These are phyloP conservation scores for Pionites leucogaster DNA, from an alignment of 2,113 vertebrate species.

Conservation along the genomic window DNA sequence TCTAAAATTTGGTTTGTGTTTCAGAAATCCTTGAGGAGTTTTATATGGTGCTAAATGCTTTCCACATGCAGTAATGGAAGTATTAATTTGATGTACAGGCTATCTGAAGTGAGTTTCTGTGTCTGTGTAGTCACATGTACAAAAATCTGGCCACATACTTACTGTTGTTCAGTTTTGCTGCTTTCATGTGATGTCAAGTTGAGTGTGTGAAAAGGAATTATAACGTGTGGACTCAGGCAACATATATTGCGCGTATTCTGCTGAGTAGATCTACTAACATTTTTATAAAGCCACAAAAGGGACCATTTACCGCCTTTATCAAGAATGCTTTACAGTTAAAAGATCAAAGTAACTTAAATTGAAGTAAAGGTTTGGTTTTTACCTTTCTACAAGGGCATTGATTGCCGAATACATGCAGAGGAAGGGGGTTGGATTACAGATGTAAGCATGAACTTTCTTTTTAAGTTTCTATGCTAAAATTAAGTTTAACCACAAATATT, in stretches of 20 bases:
- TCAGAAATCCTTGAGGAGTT: background rate
- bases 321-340: background rate
- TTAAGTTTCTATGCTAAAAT: background rate
- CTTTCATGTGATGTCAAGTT: background rate
- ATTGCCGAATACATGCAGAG: background rate
- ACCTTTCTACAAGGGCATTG: background rate
- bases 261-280: background rate
- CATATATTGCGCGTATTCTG: background rate
- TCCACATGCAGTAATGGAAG: background rate
- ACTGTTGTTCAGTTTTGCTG: background rate
- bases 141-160: background rate
- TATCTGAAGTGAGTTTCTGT: background rate
- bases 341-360: background rate
- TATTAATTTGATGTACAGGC: background rate
- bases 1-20: slow-evolving; percentile 2
- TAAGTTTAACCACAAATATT: background rate
- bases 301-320: background rate
- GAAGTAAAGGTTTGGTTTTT: background rate
- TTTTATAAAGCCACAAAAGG: background rate
- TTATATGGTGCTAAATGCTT: slow-evolving; percentile 2
- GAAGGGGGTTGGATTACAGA: background rate
- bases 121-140: background rate
- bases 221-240: background rate
- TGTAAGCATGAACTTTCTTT: background rate
- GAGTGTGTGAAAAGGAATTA: background rate